Evolutionary conservation across 2,888 invertebrate species (phyloP).

Genomic region (Sycophila texana): DNA sequence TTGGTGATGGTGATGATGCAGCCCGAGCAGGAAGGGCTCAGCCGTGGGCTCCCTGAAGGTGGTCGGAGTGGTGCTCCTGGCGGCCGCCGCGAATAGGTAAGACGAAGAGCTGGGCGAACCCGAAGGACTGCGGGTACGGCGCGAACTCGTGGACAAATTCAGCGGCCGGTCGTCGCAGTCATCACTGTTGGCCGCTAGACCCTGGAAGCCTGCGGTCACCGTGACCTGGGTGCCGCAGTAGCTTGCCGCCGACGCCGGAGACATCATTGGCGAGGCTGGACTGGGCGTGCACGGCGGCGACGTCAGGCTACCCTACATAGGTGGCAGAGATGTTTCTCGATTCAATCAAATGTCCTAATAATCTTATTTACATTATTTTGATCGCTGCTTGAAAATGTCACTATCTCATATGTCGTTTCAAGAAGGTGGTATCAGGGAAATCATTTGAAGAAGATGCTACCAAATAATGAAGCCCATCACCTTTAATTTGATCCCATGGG

Average conservation of each 20-base stretch:
- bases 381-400: too few relatives aligned
- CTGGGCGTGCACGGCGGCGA: slow-evolving; percentile 65
- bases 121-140: slow-evolving; percentile 63
- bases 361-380: too few relatives aligned
- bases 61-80: slow-evolving; percentile 46
- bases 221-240: slow-evolving; percentile 38
- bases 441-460: too few relatives aligned
- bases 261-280: slow-evolving; percentile 64
- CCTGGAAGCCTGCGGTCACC: slow-evolving; percentile 34
- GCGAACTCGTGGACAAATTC: slow-evolving; percentile 65
- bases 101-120: slow-evolving; percentile 54
- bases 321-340: background rate
- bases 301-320: slow-evolving; percentile 61
- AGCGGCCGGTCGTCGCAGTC: slow-evolving; percentile 72
- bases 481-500: too few relatives aligned
- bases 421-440: too few relatives aligned
- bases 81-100: slow-evolving; percentile 9
- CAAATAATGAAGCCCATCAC: too few relatives aligned
- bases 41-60: slow-evolving; percentile 63
- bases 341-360: too few relatives aligned
- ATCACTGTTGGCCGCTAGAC: slow-evolving; percentile 59
- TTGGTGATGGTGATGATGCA: slow-evolving; percentile 60
- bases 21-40: slow-evolving; percentile 61
- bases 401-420: too few relatives aligned
- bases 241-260: slow-evolving; percentile 62